phyloP scores from a whole-genome alignment of 2,113 vertebrate species.

The Burhinus bistriatus region DNA sequence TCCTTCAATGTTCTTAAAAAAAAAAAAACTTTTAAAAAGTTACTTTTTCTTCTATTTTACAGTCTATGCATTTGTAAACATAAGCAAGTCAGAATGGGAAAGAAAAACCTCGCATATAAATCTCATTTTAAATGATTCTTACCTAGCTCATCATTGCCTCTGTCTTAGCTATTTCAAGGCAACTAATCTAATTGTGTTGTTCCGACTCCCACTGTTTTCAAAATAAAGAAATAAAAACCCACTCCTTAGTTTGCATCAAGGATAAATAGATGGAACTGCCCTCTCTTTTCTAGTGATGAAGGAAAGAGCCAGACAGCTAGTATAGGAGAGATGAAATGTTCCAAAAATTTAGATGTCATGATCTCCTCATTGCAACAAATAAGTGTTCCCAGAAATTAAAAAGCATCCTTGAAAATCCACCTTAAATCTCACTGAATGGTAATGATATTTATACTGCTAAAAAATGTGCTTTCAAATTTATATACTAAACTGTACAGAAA shows the following conservation, averaged over 20 bases:
- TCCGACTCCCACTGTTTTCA: rapidly evolving
- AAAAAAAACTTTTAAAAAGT: neutral
- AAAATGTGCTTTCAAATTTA: neutral
- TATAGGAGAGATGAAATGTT: neutral
- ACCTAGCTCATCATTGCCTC: neutral
- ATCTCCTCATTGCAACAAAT: neutral
- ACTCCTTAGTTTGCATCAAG: neutral
- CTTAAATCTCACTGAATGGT: neutral
- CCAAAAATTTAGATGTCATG: neutral
- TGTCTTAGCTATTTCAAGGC: neutral
- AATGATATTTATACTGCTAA: neutral
- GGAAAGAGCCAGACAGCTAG: neutral
- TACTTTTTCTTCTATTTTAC: neutral
- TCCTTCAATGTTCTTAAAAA: neutral
- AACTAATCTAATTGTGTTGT: neutral
- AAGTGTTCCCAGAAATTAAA: neutral
- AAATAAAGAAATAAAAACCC: neutral
- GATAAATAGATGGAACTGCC: neutral
- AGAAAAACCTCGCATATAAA: neutral
- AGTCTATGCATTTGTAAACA: neutral
- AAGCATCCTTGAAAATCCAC: neutral
- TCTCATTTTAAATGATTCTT: neutral
- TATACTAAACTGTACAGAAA: neutral
- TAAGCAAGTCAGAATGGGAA: neutral
- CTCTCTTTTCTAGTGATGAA: neutral